These are phyloP conservation scores for Serrognathus titanus DNA, from an alignment of 2,888 invertebrate species.

Conservation along the genomic window DNA sequence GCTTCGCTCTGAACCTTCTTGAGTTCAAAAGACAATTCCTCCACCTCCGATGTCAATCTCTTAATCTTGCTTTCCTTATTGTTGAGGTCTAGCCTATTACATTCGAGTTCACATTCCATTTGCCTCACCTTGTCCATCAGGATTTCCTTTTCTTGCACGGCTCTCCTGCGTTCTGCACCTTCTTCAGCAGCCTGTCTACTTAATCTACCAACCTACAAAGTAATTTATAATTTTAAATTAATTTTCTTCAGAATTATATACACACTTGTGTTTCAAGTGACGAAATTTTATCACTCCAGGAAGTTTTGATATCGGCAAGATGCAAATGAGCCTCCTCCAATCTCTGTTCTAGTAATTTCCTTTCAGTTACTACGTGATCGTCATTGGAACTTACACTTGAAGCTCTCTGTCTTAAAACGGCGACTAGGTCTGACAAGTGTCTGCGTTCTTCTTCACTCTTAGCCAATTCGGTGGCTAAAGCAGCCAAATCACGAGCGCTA, in stretches of 20 bases:
- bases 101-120: constrained; percentile 64
- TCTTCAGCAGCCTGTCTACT: constrained; percentile 83
- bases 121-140: constrained; percentile 62
- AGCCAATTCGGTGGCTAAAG: constrained; percentile 66
- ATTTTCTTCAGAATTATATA: constrained; percentile 3
- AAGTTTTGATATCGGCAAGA: constrained; percentile 83
- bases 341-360: constrained; percentile 69
- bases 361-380: constrained; percentile 56
- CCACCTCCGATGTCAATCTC: constrained; percentile 70
- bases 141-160: constrained; percentile 65
- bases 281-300: constrained; percentile 88
- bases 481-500: constrained; percentile 67
- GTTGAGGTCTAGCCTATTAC: constrained; percentile 61
- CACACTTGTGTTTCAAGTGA: constrained; percentile 82
- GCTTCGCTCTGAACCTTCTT: constrained; percentile 51
- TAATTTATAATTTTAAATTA: not conserved
- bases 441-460: constrained; percentile 72
- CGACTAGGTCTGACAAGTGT: constrained; percentile 64
- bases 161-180: constrained; percentile 73
- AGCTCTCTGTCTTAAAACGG: constrained; percentile 53
- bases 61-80: constrained; percentile 70
- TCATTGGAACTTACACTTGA: constrained; percentile 52
- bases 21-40: constrained; percentile 67
- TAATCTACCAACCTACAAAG: constrained; percentile 65
- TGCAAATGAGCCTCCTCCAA: constrained; percentile 83